Base-by-base conservation (phyloP, 92 coral and sea anemone species). In the Chrysogorgia sp. region DNA sequence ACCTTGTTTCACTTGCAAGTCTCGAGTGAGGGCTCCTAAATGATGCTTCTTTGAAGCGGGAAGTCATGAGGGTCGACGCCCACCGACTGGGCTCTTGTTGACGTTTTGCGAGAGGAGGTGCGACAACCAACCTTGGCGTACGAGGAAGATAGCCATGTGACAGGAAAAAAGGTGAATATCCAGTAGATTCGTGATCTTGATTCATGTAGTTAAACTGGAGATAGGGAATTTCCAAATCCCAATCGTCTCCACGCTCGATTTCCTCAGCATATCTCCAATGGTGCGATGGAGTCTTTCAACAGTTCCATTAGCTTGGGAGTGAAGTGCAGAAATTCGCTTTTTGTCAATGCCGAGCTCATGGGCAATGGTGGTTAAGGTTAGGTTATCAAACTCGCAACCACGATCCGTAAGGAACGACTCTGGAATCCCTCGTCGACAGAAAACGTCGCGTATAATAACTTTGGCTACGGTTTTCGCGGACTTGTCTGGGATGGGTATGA, bases 141-240 rank as follows among this genome's bases (percentile, higher is more conserved):
- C 62, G 78, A 15, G 77, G 31, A 20, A n/a, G 21, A 10, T 56
- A 63, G 1, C 85, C 85, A 28, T 80, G 37, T 0, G 60, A 10
- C 26, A 85, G 60, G 63, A 61, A 86, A 34, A 86, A 86, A 14
- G 86, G 89, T 43, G 86, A 86, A 64, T 65, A 37, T 5, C 43
- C 43, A 37, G 43, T 37, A 37, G 43, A 12, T 37, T 37, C 43
- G 43, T 37, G 12, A 12, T 37, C 43, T 15, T 75, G 80, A 41
- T 65, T 86, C 82, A 48, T 67, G 43, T 37, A 37, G 6, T 37
- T n/a, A n/a, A n/a, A n/a, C 15, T 57, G 82, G 9, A 81, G 37
- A 21, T 57, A 83, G 25, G 66, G 75, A 31, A 67, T 69, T 72
- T 77, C 55, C 34, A 83, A 71, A 34, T 83, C 83, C 72, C 79